Conservation (phyloP, 2,888 invertebrate species). For the Asteroscopus sphinx region DNA sequence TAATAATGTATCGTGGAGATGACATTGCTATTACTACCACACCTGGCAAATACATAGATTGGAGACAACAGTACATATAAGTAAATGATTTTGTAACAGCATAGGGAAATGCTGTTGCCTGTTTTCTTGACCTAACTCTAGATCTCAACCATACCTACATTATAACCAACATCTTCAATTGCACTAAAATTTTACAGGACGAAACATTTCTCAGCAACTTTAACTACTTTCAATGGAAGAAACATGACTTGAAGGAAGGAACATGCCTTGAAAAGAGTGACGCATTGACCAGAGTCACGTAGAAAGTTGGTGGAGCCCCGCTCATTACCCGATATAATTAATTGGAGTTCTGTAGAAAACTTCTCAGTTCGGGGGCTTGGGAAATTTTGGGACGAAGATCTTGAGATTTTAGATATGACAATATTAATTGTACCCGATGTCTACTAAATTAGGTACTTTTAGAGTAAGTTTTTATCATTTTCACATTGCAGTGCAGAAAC, state of each 20-base stretch:
- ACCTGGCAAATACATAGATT: too few relatives aligned
- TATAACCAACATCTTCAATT: neutral
- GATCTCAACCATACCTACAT: neutral
- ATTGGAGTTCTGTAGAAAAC: slow-evolving; percentile 84
- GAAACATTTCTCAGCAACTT: neutral
- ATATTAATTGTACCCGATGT: too few relatives aligned
- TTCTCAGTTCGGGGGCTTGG: slow-evolving; percentile 69
- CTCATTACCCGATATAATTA: slow-evolving; percentile 88
- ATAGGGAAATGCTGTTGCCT: too few relatives aligned
- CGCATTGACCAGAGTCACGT: slow-evolving; percentile 76
- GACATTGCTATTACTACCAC: too few relatives aligned
- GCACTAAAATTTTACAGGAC: too few relatives aligned
- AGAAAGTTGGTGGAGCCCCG: slow-evolving; percentile 68
- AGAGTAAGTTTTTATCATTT: too few relatives aligned
- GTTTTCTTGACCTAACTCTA: too few relatives aligned
- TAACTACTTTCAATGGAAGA: slow-evolving; percentile 24
- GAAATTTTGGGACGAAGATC: slow-evolving; percentile 62
- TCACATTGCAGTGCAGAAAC: too few relatives aligned
- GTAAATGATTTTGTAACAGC: too few relatives aligned
- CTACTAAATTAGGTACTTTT: too few relatives aligned
- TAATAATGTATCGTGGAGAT: too few relatives aligned
- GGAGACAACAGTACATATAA: too few relatives aligned
- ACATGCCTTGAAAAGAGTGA: slow-evolving; percentile 51
- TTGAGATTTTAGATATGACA: slow-evolving; percentile 22
- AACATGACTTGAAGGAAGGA: slow-evolving; percentile 44